Conservation (phyloP, 2,113 vertebrate species). For the Phyllopteryx taeniolatus region DNA sequence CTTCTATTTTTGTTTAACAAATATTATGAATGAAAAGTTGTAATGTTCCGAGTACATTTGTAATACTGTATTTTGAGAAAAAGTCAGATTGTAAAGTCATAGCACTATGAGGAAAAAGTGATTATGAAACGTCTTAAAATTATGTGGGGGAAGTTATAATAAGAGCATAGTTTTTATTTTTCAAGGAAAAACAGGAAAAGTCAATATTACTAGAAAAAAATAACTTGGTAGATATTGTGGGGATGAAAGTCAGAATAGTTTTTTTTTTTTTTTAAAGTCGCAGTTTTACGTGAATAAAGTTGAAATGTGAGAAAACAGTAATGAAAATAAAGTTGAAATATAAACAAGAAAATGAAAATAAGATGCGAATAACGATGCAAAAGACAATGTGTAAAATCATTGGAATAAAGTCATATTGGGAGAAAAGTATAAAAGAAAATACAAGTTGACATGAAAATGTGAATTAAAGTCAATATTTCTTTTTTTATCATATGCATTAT, state of each 20-base stretch:
- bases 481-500: background rate
- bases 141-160: background rate
- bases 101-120: background rate
- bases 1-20: background rate
- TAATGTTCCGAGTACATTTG: background rate
- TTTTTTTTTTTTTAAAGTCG: background rate
- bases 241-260: background rate
- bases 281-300: background rate
- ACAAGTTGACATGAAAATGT: constrained; percentile 28
- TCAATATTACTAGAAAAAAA: background rate
- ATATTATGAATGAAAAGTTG: background rate
- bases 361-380: background rate
- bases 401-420: background rate
- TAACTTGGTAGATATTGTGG: background rate
- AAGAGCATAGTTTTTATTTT: background rate
- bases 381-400: background rate
- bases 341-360: background rate
- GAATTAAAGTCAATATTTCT: background rate
- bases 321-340: background rate
- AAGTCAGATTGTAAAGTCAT: background rate
- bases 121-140: background rate
- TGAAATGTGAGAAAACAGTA: background rate
- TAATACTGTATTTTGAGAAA: background rate
- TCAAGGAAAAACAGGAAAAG: background rate
- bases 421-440: background rate